Evolutionary conservation across 2,113 vertebrate genomes (phyloP).

Genomic region (Phalacrocorax brasilianus): DNA sequence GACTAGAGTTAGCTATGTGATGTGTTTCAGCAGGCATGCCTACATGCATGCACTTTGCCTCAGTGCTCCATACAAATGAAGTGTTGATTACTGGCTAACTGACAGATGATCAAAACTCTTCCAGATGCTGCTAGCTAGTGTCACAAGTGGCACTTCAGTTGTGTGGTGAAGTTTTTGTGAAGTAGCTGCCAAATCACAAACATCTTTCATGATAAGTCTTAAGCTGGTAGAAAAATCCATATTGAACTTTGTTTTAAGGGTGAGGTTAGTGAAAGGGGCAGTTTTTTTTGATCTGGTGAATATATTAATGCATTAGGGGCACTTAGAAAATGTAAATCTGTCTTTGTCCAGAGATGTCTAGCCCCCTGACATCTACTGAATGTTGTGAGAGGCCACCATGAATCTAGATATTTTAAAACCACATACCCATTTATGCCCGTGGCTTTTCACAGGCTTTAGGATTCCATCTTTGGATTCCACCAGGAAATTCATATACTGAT

Average conservation of each 20-base stretch:
- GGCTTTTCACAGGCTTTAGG: background rate
- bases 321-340: background rate
- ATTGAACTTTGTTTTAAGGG: background rate
- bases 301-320: background rate
- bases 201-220: background rate
- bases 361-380: background rate
- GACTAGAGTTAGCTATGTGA: background rate
- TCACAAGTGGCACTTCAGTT: background rate
- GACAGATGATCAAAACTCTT: background rate
- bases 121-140: background rate
- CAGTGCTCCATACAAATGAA: background rate
- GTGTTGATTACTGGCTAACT: background rate
- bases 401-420: background rate
- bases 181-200: background rate
- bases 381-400: background rate
- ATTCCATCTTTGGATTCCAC: background rate
- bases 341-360: background rate
- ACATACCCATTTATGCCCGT: background rate
- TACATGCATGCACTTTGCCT: background rate
- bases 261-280: background rate
- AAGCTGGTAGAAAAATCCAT: background rate
- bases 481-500: background rate
- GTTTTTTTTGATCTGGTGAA: background rate
- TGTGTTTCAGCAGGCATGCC: background rate
- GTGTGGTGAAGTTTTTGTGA: background rate